Evolutionary conservation across 2,797 vertebrate genomes (phyloP), one percentile per base, ranked within the genome.

Genomic region (Cynodonichthys magdalenae): DNA sequence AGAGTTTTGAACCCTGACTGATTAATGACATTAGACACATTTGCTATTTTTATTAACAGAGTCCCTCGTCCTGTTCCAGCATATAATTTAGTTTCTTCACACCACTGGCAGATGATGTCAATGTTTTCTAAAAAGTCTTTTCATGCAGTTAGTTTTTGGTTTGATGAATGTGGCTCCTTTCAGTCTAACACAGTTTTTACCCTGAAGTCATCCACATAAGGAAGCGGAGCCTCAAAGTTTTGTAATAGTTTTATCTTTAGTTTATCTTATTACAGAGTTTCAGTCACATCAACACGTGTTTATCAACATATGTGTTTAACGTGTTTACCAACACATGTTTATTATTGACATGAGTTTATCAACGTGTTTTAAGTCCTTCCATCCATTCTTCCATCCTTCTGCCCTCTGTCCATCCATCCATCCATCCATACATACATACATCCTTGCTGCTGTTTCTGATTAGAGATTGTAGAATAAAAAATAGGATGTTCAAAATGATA

Each of bases 71-170:
- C 20, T 62, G 3, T 64, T 36, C 29, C 14, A 42, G 10, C 52
- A 12, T 10, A 18, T 29, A 8, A 14, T 17, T 36, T 11, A 42
- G 41, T 46, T 36, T 36, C 42, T 15, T 64, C 58, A 62, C 24
- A 36, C 15, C 48, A 51, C 15, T 4, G 60, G 51, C 66, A 73
- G 62, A 65, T 75, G 68, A 74, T 68, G 34, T 42, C 52, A n/a
- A 5, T 20, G 2, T 57, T 64, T 68, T 42, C 0, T 2, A 2
- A 44, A 27, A 50, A 15, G 18, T 27, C 1, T 4, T 19, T n/a
- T 18, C 41, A 42, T 18, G 74, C 63, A 79, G 65, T 61, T 18
- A 24, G 7, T 11, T 53, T 50, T 28, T 52, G 74, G 52, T 70
- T 74, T 60, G 11, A 44, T 41, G 17, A 27, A 31, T 28, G 47